These are phyloP conservation scores for Stomatorhinus ivindoensis DNA, from an alignment of 2,113 vertebrate species.

Conservation along the genomic window DNA sequence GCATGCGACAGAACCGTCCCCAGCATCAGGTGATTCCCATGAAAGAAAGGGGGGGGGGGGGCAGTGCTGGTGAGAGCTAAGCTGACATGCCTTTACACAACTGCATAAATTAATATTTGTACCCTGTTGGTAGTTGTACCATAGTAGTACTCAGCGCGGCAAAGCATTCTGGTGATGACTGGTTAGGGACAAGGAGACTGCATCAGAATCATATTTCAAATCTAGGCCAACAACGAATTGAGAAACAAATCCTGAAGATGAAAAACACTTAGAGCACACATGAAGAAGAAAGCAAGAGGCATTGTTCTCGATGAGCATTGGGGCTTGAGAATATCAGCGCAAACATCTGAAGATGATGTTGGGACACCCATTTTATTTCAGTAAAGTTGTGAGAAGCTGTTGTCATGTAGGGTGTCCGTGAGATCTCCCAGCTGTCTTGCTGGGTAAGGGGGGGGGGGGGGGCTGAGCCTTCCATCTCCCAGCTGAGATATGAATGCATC, in stretches of 20 bases:
- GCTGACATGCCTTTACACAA: neutral
- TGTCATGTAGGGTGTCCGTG: neutral
- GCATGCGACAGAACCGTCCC: neutral
- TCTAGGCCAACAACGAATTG: neutral
- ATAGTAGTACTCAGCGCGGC: neutral
- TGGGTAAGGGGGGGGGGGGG: neutral
- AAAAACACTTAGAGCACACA: neutral
- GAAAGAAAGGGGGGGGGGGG: neutral
- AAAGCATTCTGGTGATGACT: neutral
- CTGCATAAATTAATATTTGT: neutral
- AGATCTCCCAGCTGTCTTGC: neutral
- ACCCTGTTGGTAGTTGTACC: neutral
- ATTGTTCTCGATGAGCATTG: neutral
- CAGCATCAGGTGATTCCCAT: neutral
- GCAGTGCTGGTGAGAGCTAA: neutral
- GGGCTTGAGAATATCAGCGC: neutral
- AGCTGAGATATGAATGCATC: neutral
- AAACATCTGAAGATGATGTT: neutral
- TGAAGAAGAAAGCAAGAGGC: neutral
- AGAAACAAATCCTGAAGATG: constrained; percentile 1
- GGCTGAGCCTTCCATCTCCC: neutral
- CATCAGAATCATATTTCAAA: neutral
- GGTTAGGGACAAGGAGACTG: neutral
- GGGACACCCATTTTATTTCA: neutral
- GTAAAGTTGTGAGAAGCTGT: neutral